phyloP scores from a whole-genome alignment of 2,888 invertebrate genomes.

The Thera britannica region DNA sequence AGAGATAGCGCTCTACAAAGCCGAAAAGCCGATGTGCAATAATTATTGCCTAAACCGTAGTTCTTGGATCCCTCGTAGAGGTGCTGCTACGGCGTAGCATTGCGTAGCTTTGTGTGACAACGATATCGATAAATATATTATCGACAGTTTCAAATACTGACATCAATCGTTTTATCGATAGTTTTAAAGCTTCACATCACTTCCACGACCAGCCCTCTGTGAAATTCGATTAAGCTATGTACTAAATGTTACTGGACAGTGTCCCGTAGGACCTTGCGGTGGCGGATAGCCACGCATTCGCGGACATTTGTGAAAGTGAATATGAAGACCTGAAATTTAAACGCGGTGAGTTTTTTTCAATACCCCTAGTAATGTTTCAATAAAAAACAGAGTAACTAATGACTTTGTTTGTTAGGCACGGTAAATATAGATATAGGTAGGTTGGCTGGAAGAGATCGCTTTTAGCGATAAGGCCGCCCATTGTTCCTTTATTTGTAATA shows the following conservation, averaged over 20 bases:
- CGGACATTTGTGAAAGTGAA: conserved; percentile 40
- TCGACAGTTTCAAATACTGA: conserved; percentile 30
- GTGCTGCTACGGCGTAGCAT: no score
- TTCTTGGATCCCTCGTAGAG: no score
- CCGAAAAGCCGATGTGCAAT: no score
- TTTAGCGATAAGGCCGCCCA: no score
- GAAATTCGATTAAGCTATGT: conserved; percentile 80
- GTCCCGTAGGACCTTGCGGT: conserved; percentile 65
- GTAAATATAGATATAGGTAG: no score
- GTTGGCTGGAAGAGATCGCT: no score
- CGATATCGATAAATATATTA: conserved; percentile 41
- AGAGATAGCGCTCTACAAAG: no score
- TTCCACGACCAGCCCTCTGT: conserved; percentile 66
- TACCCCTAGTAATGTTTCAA: no score
- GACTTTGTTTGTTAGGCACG: no score
- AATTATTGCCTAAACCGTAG: no score
- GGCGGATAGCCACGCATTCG: conserved; percentile 38
- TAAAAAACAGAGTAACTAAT: no score
- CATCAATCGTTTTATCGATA: conserved; percentile 37
- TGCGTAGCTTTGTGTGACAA: conserved; percentile 6
- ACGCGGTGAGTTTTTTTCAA: conserved; percentile 40
- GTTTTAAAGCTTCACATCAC: conserved; percentile 35
- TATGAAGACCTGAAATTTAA: conserved; percentile 26
- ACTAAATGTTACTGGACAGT: conserved; percentile 71
- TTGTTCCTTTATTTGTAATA: no score